A percentile compares a stretch with the other conserved stretches of the same genome.
These are phyloP conservation scores for Ornithorhynchus anatinus DNA, from an alignment of 2,113 vertebrate genomes.

Conservation along the genomic window DNA sequence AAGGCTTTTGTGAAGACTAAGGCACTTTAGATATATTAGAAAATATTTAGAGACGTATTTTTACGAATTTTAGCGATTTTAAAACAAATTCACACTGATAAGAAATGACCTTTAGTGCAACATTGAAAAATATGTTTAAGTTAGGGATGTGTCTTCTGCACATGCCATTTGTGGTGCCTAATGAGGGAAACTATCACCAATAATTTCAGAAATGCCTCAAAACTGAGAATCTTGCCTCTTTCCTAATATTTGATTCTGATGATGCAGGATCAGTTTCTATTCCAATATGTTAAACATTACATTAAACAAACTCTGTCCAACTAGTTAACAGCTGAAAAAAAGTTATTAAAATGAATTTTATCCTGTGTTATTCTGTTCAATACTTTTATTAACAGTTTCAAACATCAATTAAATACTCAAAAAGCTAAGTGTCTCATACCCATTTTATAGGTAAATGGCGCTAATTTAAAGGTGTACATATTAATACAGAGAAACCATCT, in stretches of 20 bases:
- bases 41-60: neutral
- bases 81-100: accelerated
- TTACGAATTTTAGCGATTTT: neutral
- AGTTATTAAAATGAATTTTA: neutral
- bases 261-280: neutral
- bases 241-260: neutral
- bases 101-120: neutral
- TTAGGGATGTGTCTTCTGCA: accelerated
- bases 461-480: too few species aligned
- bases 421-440: neutral
- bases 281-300: neutral
- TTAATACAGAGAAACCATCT: neutral
- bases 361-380: too few species aligned
- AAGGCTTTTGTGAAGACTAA: neutral
- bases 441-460: neutral
- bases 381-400: too few species aligned
- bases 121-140: too few species aligned
- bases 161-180: neutral
- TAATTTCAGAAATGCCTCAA: neutral
- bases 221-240: neutral
- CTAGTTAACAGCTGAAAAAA: neutral
- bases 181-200: neutral
- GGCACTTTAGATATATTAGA: neutral
- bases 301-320: neutral
- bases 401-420: neutral